Conservation (phyloP, 1,140 invertebrate genomes). For the Augochlora pura region DNA sequence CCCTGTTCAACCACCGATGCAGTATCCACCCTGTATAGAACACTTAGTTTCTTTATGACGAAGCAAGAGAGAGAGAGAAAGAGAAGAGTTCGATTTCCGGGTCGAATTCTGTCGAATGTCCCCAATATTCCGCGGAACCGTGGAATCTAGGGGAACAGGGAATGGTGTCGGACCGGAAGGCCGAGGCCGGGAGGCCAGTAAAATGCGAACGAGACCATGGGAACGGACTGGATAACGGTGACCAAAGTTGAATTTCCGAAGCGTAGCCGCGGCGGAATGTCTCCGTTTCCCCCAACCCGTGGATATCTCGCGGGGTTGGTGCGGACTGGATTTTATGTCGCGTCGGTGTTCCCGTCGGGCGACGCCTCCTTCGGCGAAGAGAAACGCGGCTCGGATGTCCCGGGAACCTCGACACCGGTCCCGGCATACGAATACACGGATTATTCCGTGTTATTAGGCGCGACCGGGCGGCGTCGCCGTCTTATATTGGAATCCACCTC, state of each 20-base stretch:
- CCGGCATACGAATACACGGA: constrained; percentile 3
- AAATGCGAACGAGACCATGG: background rate
- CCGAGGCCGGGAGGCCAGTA: background rate
- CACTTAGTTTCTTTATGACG: background rate
- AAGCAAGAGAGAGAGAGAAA: background rate
- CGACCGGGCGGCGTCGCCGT: no score
- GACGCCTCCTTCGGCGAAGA: background rate
- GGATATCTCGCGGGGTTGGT: background rate
- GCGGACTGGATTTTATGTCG: background rate
- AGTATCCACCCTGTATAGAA: no score
- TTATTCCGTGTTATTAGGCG: constrained; percentile 1
- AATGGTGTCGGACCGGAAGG: no score
- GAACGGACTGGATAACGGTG: background rate
- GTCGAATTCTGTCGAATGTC: background rate
- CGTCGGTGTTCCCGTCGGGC: background rate
- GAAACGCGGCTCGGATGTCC: background rate
- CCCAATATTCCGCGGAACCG: background rate
- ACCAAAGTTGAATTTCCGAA: background rate
- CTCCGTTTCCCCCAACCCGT: background rate
- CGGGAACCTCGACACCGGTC: background rate
- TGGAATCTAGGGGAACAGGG: background rate
- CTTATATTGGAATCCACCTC: background rate
- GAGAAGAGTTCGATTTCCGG: constrained; percentile 3
- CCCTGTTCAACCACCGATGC: no score
- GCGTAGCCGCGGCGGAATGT: background rate